A percentile compares a stretch with the other conserved stretches of the same genome.
These are phyloP conservation scores for Labeo catla DNA, from an alignment of 2,113 vertebrate species.

Conservation along the genomic window DNA sequence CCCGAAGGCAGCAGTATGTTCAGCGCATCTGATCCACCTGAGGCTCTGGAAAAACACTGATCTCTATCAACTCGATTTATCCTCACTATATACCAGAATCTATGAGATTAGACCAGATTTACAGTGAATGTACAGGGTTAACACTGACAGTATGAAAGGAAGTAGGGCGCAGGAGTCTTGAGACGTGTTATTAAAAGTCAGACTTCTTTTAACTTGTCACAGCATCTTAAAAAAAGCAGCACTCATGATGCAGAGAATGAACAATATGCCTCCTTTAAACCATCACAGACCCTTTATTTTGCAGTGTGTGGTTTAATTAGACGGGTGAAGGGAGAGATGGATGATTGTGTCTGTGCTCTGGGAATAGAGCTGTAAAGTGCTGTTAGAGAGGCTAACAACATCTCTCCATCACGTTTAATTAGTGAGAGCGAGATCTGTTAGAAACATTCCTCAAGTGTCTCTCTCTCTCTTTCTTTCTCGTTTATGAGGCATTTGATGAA, in stretches of 20 bases:
- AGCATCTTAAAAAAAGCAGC: slow-evolving; percentile 3
- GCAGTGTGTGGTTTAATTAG: slow-evolving; percentile 33
- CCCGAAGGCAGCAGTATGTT: slow-evolving; percentile 34
- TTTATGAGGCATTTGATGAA: neutral
- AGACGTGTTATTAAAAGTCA: neutral
- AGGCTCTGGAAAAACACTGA: neutral
- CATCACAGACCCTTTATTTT: neutral
- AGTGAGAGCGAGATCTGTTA: slow-evolving; percentile 15
- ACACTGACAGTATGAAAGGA: neutral
- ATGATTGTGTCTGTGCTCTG: slow-evolving; percentile 6
- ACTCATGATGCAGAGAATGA: neutral
- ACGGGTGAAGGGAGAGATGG: slow-evolving; percentile 1
- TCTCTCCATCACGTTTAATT: slow-evolving; percentile 40
- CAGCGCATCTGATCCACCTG: neutral
- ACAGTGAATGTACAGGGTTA: neutral
- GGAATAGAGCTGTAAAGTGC: slow-evolving; percentile 29
- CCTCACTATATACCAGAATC: neutral
- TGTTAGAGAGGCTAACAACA: slow-evolving; percentile 15
- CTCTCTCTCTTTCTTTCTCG: neutral
- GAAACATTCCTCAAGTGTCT: neutral
- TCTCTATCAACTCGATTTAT: slow-evolving; percentile 14
- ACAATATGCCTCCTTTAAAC: neutral
- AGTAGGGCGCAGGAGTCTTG: neutral
- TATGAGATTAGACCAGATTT: neutral
- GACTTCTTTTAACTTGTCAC: neutral